Percentiles rank a stretch among this genome's conserved stretches.
phyloP scores from a whole-genome alignment of 2,888 invertebrate genomes.

The Heteromurus nitidus region DNA sequence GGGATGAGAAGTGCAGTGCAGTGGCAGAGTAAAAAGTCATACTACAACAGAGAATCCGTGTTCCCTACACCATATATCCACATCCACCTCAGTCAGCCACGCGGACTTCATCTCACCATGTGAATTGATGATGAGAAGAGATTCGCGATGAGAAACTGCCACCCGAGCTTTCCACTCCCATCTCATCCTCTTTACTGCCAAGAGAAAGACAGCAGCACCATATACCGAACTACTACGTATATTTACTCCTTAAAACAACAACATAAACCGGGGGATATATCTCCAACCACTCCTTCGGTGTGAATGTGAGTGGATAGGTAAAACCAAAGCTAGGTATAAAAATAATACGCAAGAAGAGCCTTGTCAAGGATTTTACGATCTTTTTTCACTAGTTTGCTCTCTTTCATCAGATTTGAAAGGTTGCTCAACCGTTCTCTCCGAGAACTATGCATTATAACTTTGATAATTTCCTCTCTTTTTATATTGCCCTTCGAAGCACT shows the following conservation, averaged over 20 bases:
- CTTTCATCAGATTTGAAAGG: slow-evolving; percentile 3
- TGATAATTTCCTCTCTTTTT: neutral
- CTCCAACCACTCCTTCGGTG: neutral
- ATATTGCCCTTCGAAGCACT: neutral
- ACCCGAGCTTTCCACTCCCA: too few species aligned
- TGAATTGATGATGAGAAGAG: too few species aligned
- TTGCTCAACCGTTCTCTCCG: slow-evolving; percentile 26
- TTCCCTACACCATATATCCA: too few species aligned
- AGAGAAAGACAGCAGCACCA: neutral
- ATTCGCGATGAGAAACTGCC: too few species aligned
- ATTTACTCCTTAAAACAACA: neutral
- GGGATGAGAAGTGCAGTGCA: too few species aligned
- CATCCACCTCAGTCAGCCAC: too few species aligned
- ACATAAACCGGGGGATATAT: neutral
- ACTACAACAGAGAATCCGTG: too few species aligned
- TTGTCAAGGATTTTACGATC: slow-evolving; percentile 42
- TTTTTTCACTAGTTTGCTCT: slow-evolving; percentile 4
- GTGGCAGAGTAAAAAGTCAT: too few species aligned
- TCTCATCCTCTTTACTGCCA: neutral
- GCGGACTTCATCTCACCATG: too few species aligned
- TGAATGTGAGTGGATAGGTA: neutral
- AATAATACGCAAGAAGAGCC: slow-evolving; percentile 20
- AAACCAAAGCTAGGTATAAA: neutral
- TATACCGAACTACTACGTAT: neutral
- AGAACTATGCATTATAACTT: slow-evolving; percentile 10